These are phyloP conservation scores for Arizona elegans DNA, from an alignment of 2,113 vertebrate species.

Conservation along the genomic window DNA sequence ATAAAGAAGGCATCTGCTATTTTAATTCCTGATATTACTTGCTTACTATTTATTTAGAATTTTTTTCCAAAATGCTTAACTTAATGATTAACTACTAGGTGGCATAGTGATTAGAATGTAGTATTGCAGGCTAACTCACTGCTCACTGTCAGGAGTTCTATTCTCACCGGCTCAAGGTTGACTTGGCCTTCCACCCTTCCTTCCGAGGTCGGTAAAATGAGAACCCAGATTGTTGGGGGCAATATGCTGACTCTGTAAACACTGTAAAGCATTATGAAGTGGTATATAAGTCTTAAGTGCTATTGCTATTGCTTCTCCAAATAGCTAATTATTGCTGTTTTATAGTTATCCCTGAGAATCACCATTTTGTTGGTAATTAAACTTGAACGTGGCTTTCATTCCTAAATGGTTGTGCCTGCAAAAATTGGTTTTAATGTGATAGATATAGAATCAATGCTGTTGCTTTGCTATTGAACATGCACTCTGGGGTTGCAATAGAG, in stretches of 20 bases:
- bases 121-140: not conserved
- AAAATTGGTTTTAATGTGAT: not conserved
- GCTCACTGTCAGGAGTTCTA: too few species aligned
- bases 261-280: not conserved
- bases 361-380: not conserved
- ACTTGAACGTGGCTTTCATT: not conserved
- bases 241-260: not conserved
- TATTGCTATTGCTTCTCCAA: not conserved
- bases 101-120: not conserved
- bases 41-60: not conserved
- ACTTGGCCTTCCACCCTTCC: too few species aligned
- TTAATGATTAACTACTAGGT: not conserved
- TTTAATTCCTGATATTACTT: not conserved
- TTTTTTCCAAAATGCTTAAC: not conserved
- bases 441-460: not conserved
- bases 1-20: not conserved
- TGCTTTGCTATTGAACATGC: not conserved
- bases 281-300: not conserved
- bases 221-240: too few species aligned
- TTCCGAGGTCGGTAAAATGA: too few species aligned
- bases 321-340: not conserved
- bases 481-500: not conserved
- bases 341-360: not conserved
- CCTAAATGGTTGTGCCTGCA: not conserved
- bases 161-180: too few species aligned